phyloP scores from a whole-genome alignment of 2,797 vertebrate genomes.

The Leuciscus waleckii region DNA sequence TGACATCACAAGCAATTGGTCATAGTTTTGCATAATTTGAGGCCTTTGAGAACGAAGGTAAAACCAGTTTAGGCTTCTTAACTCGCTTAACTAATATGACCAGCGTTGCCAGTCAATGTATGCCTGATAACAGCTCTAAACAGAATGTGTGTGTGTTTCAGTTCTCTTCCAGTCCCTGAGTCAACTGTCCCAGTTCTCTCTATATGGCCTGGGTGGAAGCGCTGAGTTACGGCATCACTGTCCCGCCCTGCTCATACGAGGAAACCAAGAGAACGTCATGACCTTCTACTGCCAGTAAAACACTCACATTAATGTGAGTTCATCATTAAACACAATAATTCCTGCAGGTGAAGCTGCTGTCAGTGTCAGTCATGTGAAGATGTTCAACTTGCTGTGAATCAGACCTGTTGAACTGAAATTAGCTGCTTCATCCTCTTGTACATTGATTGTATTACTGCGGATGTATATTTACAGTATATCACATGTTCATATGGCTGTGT shows the following conservation, averaged over 20 bases:
- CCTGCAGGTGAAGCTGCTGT: neutral
- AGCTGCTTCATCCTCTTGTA: neutral
- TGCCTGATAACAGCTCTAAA: neutral
- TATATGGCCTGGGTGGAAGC: slow-evolving; percentile 80
- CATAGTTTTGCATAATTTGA: neutral
- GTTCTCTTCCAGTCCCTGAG: slow-evolving; percentile 76
- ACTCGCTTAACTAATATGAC: neutral
- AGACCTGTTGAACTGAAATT: too few species aligned
- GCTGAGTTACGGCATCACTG: slow-evolving; percentile 73
- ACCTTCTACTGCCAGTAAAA: slow-evolving; percentile 78
- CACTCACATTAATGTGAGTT: neutral
- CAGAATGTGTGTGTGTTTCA: slow-evolving; percentile 42
- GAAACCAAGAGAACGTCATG: slow-evolving; percentile 79
- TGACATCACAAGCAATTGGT: neutral
- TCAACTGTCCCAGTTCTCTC: slow-evolving; percentile 74
- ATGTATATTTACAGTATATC: neutral
- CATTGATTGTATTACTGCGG: neutral
- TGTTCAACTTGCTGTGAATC: neutral
- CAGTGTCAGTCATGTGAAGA: too few species aligned
- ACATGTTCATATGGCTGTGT: neutral
- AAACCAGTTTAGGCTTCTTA: neutral
- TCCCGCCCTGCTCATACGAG: slow-evolving; percentile 72
- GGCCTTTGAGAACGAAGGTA: neutral
- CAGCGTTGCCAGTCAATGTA: neutral
- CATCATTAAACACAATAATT: neutral